phyloP scores from a whole-genome alignment of 2,797 vertebrate species.

The Nyctalus aviator region DNA sequence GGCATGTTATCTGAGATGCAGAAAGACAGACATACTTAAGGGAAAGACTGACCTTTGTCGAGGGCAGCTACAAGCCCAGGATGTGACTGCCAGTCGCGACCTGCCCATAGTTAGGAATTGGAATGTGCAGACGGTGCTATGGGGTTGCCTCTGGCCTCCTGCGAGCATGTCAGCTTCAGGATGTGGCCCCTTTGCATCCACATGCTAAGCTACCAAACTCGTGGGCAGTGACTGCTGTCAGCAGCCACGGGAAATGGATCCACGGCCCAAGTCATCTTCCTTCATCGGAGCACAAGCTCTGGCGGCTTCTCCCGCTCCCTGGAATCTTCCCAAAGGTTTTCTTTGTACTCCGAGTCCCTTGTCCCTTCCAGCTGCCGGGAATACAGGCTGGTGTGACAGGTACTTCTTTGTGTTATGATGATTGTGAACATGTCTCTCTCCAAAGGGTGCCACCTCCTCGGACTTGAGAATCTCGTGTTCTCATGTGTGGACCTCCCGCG shows the following conservation, averaged over 20 bases:
- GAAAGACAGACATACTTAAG: neutral
- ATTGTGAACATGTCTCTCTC: slow-evolving; percentile 5
- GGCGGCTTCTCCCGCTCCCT: too few relatives aligned
- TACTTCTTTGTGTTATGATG: slow-evolving; percentile 37
- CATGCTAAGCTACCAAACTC: neutral
- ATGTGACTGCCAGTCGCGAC: neutral
- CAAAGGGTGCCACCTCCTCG: neutral
- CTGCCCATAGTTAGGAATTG: neutral
- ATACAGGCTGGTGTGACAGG: neutral
- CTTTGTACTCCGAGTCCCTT: neutral
- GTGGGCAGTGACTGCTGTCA: neutral
- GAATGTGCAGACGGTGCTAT: neutral
- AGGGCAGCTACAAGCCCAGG: neutral
- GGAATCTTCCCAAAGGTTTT: neutral
- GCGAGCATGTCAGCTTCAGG: neutral
- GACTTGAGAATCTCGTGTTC: slow-evolving; percentile 27
- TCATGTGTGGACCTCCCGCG: neutral
- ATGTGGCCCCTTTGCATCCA: neutral
- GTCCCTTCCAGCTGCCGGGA: neutral
- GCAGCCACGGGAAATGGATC: neutral
- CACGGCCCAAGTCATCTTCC: neutral
- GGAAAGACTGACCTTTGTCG: neutral
- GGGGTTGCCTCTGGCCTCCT: neutral
- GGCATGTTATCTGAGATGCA: neutral
- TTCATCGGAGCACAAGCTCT: neutral